Conservation (phyloP, 2,888 invertebrate species). For the Pheosia tremula region DNA sequence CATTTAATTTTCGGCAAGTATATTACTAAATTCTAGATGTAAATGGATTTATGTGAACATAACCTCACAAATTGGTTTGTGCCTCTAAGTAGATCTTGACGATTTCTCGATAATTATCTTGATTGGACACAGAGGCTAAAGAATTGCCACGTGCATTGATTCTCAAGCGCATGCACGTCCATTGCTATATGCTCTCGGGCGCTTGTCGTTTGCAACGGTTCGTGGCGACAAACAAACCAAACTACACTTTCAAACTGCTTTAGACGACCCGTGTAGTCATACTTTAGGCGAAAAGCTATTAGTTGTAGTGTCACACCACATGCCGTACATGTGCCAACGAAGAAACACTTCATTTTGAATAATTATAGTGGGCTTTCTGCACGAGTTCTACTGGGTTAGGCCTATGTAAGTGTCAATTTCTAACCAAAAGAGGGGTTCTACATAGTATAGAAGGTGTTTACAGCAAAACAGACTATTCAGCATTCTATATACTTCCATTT, state of each 20-base stretch:
- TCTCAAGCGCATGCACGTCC: constrained; percentile 52
- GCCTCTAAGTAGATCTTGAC: constrained; percentile 67
- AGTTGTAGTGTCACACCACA: no score
- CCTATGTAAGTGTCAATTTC: no score
- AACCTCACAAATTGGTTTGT: constrained; percentile 42
- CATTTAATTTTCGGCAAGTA: constrained; percentile 13
- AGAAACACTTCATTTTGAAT: no score
- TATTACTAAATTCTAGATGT: constrained; percentile 40
- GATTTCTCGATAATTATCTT: constrained; percentile 48
- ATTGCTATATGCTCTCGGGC: constrained; percentile 14
- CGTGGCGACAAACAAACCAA: constrained; percentile 59
- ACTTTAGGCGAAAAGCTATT: no score
- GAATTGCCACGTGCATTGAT: constrained; percentile 57
- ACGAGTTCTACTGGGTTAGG: no score
- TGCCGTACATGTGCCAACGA: no score
- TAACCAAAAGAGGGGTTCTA: no score
- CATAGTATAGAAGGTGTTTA: no score
- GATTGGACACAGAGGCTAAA: constrained; percentile 67
- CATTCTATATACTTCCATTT: no score
- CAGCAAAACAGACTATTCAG: no score
- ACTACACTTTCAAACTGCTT: background rate
- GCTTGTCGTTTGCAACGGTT: constrained; percentile 63
- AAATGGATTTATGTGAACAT: constrained; percentile 48
- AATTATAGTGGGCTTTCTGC: no score
- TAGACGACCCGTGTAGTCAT: no score